These are phyloP conservation scores for Chymomyza fuscimana DNA, from an alignment of 2,888 invertebrate species.

Conservation along the genomic window DNA sequence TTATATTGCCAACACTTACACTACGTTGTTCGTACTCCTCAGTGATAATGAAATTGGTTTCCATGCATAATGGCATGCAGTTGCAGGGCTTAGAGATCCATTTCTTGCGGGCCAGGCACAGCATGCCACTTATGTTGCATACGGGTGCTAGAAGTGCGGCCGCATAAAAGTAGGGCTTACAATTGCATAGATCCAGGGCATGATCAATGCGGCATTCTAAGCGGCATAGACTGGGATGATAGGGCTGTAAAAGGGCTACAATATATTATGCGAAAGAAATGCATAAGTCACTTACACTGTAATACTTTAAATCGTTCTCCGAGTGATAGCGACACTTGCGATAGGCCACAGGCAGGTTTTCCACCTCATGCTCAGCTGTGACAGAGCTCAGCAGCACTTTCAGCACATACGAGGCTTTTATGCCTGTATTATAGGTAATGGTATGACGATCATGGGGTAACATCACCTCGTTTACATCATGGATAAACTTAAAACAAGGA, in stretches of 20 bases:
- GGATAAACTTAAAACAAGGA: constrained; percentile 59
- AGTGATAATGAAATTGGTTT: constrained; percentile 56
- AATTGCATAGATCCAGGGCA: constrained; percentile 70
- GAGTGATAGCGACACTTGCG: constrained; percentile 76
- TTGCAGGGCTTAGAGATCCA: constrained; percentile 67
- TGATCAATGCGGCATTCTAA: constrained; percentile 75
- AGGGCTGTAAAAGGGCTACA: constrained; percentile 54
- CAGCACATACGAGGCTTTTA: constrained; percentile 49
- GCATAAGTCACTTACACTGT: constrained; percentile 48
- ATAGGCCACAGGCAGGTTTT: constrained; percentile 69
- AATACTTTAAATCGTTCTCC: constrained; percentile 74
- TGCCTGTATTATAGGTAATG: constrained; percentile 41
- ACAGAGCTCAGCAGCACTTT: constrained; percentile 57
- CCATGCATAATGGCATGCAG: constrained; percentile 69
- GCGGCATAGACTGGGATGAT: constrained; percentile 73
- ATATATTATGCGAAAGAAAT: background rate
- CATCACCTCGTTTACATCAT: constrained; percentile 69
- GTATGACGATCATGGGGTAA: constrained; percentile 57
- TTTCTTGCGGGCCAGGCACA: constrained; percentile 62
- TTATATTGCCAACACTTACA: constrained; percentile 49
- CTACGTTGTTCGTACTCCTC: constrained; percentile 52
- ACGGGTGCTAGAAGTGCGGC: constrained; percentile 56
- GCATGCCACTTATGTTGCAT: constrained; percentile 70
- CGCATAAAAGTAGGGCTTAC: constrained; percentile 77
- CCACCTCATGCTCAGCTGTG: constrained; percentile 67